Percentiles rank a stretch among this genome's conserved stretches.
Conservation (phyloP, 2,797 vertebrate species). For the Borostomias antarcticus region DNA sequence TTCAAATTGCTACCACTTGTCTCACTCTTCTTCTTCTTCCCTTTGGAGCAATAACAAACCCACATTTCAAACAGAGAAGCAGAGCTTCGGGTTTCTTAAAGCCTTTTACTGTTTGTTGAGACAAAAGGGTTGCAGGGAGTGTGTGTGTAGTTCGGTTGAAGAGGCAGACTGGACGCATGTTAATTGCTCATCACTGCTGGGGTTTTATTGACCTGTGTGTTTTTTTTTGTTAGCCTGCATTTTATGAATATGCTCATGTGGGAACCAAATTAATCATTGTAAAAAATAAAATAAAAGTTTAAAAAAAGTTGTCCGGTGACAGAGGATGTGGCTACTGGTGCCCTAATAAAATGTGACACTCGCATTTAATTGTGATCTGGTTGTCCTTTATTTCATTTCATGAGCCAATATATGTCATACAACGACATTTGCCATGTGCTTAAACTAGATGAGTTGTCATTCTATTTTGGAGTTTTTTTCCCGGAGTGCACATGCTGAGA, state of each 20-base stretch:
- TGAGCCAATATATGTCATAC: constrained; percentile 57
- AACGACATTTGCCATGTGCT: constrained; percentile 62
- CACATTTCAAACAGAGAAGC: constrained; percentile 17
- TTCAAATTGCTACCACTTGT: constrained; percentile 81
- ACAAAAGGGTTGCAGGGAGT: constrained; percentile 3
- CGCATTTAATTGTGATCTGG: constrained; percentile 46
- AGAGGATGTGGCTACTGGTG: constrained; percentile 36
- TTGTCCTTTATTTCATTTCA: constrained; percentile 58
- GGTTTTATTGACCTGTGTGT: constrained; percentile 30
- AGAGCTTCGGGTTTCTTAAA: constrained; percentile 18
- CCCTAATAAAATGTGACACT: constrained; percentile 60
- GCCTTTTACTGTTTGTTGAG: constrained; percentile 24
- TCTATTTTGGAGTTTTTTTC: constrained; percentile 38
- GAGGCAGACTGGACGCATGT: constrained; percentile 34
- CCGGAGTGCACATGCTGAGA: constrained; percentile 48
- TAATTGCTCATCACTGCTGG: constrained; percentile 47
- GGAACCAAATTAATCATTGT: constrained; percentile 67
- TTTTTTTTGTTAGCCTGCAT: not conserved
- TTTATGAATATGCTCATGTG: constrained; percentile 63
- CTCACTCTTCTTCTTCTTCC: constrained; percentile 22
- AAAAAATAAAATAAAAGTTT: too few species aligned
- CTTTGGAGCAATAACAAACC: constrained; percentile 29
- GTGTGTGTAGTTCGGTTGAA: constrained; percentile 3
- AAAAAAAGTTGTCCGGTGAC: too few species aligned
- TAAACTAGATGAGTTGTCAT: constrained; percentile 57